Evolutionary conservation across 2,888 invertebrate genomes (phyloP).

Genomic region (Ectropis crepuscularia): DNA sequence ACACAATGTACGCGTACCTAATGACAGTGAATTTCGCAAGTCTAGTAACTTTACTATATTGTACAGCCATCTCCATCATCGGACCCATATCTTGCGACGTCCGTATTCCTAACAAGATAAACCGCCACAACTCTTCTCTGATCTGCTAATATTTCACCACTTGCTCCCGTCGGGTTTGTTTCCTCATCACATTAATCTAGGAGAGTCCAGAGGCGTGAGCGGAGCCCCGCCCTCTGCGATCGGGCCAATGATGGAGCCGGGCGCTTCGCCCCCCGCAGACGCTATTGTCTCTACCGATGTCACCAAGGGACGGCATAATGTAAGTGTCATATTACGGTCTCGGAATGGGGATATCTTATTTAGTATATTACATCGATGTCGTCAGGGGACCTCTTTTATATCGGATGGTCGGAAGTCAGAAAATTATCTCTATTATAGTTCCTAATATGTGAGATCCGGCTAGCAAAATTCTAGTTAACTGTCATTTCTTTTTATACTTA

Average conservation of each 20-base stretch:
- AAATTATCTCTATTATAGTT: neutral
- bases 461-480: neutral
- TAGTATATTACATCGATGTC: slow-evolving; percentile 12
- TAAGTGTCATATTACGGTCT: slow-evolving; percentile 24
- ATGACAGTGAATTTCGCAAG: neutral
- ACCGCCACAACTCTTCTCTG: slow-evolving; percentile 32
- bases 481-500: neutral
- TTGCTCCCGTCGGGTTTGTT: slow-evolving; percentile 36
- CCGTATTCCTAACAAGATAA: slow-evolving; percentile 12
- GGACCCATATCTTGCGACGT: neutral
- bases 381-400: neutral
- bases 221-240: slow-evolving; percentile 49
- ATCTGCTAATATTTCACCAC: slow-evolving; percentile 49
- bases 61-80: slow-evolving; percentile 3
- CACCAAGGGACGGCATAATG: slow-evolving; percentile 38
- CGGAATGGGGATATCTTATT: slow-evolving; percentile 27
- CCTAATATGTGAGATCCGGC: slow-evolving; percentile 6
- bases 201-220: slow-evolving; percentile 56
- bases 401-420: neutral
- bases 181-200: slow-evolving; percentile 54
- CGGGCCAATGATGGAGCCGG: slow-evolving; percentile 55
- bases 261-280: slow-evolving; percentile 39
- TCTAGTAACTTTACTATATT: neutral
- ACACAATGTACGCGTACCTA: neutral
- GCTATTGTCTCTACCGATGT: slow-evolving; percentile 43